Conservation (phyloP, 2,113 vertebrate genomes). For the Clinocottus analis region DNA sequence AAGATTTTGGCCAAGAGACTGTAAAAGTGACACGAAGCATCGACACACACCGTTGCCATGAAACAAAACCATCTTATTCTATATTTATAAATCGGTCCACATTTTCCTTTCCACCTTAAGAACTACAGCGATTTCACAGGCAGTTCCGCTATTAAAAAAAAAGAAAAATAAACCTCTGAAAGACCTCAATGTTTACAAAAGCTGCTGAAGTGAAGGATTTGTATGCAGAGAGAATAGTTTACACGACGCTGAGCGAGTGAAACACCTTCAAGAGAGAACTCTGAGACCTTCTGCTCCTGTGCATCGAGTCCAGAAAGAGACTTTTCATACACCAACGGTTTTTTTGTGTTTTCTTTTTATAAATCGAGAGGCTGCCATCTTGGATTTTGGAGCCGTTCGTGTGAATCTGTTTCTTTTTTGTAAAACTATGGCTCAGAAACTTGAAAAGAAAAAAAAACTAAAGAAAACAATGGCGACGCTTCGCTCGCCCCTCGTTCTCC, state of each 20-base stretch:
- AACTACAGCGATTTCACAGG: constrained; percentile 40
- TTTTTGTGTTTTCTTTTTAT: too few species aligned
- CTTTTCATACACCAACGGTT: constrained; percentile 55
- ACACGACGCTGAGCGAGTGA: constrained; percentile 53
- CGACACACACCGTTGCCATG: constrained; percentile 42
- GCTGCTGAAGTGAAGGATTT: constrained; percentile 64
- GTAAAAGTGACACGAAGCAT: constrained; percentile 36
- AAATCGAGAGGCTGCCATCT: constrained; percentile 13
- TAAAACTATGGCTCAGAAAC: constrained; percentile 19
- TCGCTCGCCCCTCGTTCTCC: constrained; percentile 42
- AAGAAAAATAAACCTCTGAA: constrained; percentile 25
- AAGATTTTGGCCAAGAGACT: constrained; percentile 32
- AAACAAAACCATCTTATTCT: constrained; percentile 13
- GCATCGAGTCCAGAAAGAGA: background rate
- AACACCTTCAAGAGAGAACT: constrained; percentile 31
- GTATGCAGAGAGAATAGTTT: constrained; percentile 65
- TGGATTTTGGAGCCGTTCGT: background rate
- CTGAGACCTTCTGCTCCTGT: constrained; percentile 25
- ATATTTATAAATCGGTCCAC: background rate
- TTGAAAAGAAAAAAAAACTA: constrained; percentile 29
- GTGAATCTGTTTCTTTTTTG: constrained; percentile 23
- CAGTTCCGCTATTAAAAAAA: constrained; percentile 24
- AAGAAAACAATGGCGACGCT: constrained; percentile 68
- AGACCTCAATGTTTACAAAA: constrained; percentile 78
- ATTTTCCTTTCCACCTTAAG: constrained; percentile 9